A percentile compares a stretch with the other conserved stretches of the same genome.
phyloP scores from a whole-genome alignment of 2,797 vertebrate genomes.

The Sebastes reedi region DNA sequence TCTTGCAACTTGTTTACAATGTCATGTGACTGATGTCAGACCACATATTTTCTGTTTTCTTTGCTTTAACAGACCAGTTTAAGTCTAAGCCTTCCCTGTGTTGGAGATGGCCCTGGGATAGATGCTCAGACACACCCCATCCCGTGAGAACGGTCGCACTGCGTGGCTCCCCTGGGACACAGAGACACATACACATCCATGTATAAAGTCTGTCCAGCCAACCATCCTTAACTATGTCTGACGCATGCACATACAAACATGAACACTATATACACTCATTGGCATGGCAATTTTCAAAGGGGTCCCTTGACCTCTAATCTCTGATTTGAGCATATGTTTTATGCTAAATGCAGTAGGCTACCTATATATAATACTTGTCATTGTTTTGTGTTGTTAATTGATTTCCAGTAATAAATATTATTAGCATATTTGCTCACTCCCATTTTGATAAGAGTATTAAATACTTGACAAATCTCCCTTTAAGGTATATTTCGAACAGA shows the following conservation, averaged over 20 bases:
- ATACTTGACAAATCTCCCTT: too few relatives aligned
- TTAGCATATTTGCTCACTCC: too few relatives aligned
- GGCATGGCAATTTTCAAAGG: too few relatives aligned
- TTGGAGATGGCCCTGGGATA: constrained; percentile 54
- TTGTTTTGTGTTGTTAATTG: too few relatives aligned
- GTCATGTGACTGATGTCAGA: background rate
- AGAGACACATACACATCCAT: constrained; percentile 8
- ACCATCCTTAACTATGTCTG: constrained; percentile 43
- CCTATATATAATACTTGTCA: too few relatives aligned
- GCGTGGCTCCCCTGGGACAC: constrained; percentile 48
- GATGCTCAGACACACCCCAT: constrained; percentile 53
- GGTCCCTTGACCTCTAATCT: too few relatives aligned
- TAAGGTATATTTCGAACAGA: too few relatives aligned
- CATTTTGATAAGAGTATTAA: too few relatives aligned
- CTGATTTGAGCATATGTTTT: too few relatives aligned
- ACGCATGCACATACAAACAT: background rate
- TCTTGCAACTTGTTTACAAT: background rate
- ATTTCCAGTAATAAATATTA: too few relatives aligned
- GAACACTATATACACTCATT: background rate
- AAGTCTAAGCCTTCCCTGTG: constrained; percentile 61
- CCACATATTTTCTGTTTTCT: background rate
- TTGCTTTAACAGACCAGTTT: too few relatives aligned
- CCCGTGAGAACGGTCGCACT: constrained; percentile 67
- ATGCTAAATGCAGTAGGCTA: too few relatives aligned
- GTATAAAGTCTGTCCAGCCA: constrained; percentile 34